Base-by-base conservation (phyloP, 2,797 vertebrate species). In the Cyclura pinguis region DNA sequence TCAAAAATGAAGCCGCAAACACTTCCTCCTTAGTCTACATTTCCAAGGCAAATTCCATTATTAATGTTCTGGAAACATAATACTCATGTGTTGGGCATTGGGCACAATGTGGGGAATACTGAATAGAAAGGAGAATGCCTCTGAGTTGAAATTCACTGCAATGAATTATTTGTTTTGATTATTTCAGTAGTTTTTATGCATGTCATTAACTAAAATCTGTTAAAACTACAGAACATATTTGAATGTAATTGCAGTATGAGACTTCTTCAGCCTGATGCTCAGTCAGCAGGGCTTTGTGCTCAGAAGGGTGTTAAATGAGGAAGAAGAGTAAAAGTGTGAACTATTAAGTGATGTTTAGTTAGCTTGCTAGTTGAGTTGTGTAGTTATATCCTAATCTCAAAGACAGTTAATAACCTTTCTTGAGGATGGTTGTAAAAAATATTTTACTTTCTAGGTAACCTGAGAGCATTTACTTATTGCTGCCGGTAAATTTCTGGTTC, bases 51-150 rank as follows among this genome's bases (percentile, higher is more conserved):
- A 35, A 84, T 89, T 32, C 57, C 64, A 8, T 83, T 89, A 89
- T 76, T 76, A 84, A 77, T 35, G 20, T 64, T 76, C 88, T 84
- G 72, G 88, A 83, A 89, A 84, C 87, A 78, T 69, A 69, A 85
- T 9, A 12, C n/a, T 62, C n/a, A n/a, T 55, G 52, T 29, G 27
- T 6, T 32, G 52, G 64, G 76, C 38, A 24, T 4, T 62, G 18
- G 18, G 38, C 55, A 55, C 13, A 29, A 50, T 69, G 67, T 69
- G 29, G 50, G 62, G 20, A 10, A 80, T 16, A 18, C 78, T 52
- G 32, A 38, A 14, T 14, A 32, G 74, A 55, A 85, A 38, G 82
- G 38, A 22, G 35, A 38, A 83, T 35, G 59, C 52, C 29, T 16
- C 20, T 62, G 6, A 42, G 16, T 47, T 74, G 59, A 84, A 59